These are phyloP conservation scores for Phalacrocorax pelagicus DNA, from an alignment of 2,113 vertebrate genomes.

Conservation along the genomic window DNA sequence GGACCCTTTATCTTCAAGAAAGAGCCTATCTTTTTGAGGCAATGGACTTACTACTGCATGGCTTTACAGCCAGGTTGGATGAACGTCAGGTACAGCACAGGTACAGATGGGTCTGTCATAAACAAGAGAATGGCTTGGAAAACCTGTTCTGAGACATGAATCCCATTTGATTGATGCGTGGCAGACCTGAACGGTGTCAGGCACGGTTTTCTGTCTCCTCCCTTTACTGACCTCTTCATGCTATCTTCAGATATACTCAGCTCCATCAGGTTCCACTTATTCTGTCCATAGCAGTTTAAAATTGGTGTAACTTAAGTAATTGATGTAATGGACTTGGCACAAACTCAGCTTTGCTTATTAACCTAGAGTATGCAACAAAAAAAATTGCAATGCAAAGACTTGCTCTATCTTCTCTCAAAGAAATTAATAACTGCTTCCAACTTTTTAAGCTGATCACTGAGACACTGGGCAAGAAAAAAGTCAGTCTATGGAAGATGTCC, in stretches of 20 bases:
- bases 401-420: neutral
- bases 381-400: neutral
- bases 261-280: neutral
- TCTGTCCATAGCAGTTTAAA: neutral
- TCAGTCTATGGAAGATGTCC: neutral
- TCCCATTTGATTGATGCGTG: neutral
- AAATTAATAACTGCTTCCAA: neutral
- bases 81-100: neutral
- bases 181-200: neutral
- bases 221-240: neutral
- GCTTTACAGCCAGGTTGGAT: neutral
- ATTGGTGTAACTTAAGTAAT: neutral
- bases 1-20: neutral
- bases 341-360: neutral
- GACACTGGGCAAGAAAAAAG: accelerated
- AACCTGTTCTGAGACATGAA: neutral
- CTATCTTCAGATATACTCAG: neutral
- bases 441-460: neutral
- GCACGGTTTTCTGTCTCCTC: neutral
- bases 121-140: neutral
- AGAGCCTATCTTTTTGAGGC: neutral
- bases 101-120: neutral
- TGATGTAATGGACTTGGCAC: neutral
- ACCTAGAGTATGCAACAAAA: neutral
- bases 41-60: neutral